These are phyloP conservation scores for Mesocricetus auratus DNA, from an alignment of 2,113 vertebrate genomes.

Conservation along the genomic window DNA sequence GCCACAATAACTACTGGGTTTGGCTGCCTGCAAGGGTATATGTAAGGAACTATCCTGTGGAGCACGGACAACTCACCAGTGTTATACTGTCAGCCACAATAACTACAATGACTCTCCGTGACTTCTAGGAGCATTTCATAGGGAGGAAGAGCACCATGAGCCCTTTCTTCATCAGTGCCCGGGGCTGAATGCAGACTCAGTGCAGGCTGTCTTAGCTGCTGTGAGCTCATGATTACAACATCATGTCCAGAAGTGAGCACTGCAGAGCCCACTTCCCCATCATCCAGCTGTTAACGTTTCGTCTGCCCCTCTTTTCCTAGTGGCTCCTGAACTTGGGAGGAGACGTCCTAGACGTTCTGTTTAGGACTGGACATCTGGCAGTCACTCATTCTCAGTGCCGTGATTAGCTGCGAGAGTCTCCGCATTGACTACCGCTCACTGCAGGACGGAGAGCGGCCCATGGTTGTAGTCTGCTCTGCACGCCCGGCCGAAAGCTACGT, in stretches of 20 bases:
- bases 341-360: neutral
- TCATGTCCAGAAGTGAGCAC: neutral
- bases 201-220: neutral
- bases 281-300: neutral
- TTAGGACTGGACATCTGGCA: neutral
- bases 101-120: neutral
- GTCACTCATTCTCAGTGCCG: neutral
- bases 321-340: neutral
- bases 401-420: neutral
- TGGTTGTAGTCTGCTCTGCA: neutral
- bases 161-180: neutral
- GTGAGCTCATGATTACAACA: neutral
- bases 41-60: neutral
- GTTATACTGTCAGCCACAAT: fast-evolving
- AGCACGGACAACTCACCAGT: no score
- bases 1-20: no score
- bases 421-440: neutral
- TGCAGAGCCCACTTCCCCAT: neutral
- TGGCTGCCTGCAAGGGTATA: neutral
- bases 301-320: neutral
- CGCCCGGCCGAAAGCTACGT: neutral
- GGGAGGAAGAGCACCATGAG: neutral
- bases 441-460: neutral
- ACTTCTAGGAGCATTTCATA: no score
- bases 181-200: neutral